Evolutionary conservation across 2,113 vertebrate genomes (phyloP).

Genomic region (Takifugu bimaculatus): DNA sequence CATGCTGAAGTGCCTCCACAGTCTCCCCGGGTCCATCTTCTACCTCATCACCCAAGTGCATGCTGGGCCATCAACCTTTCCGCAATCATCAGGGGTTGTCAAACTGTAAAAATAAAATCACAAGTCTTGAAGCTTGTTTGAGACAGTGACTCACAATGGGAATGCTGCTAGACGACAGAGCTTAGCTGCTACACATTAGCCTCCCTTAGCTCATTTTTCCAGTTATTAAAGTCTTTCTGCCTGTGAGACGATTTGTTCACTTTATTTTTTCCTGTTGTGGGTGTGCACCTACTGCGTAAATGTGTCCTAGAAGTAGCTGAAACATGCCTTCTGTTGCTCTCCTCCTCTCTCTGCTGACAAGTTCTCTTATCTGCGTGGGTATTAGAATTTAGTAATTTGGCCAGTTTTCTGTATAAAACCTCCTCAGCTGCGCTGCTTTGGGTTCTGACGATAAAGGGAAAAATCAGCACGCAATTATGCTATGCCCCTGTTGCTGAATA

Average conservation of each 20-base stretch:
- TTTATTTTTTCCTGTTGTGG: conserved; percentile 59
- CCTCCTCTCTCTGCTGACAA: conserved; percentile 41
- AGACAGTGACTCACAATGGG: too few relatives aligned
- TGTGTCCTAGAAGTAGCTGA: conserved; percentile 58
- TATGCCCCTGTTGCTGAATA: conserved; percentile 13
- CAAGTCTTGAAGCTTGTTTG: too few relatives aligned
- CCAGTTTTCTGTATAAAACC: conserved; percentile 45
- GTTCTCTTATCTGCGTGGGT: conserved; percentile 48
- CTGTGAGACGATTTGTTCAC: conserved; percentile 38
- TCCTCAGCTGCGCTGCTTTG: conserved; percentile 37
- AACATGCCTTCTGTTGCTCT: conserved; percentile 59
- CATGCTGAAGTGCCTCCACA: too few relatives aligned
- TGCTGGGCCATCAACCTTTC: too few relatives aligned
- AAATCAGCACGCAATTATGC: conserved; percentile 6
- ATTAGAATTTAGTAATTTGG: conserved; percentile 56
- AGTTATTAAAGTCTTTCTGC: too few relatives aligned
- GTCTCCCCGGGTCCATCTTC: too few relatives aligned
- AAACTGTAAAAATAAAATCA: too few relatives aligned
- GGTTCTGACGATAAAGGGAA: conserved; percentile 32
- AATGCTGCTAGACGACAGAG: too few relatives aligned
- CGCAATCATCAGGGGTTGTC: too few relatives aligned
- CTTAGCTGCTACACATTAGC: too few relatives aligned
- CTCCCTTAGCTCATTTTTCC: too few relatives aligned
- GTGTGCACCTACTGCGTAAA: conserved; percentile 60
- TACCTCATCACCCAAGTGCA: too few relatives aligned